Evolutionary conservation across 2,888 invertebrate genomes (phyloP).

Genomic region (Exocentrus adspersus): DNA sequence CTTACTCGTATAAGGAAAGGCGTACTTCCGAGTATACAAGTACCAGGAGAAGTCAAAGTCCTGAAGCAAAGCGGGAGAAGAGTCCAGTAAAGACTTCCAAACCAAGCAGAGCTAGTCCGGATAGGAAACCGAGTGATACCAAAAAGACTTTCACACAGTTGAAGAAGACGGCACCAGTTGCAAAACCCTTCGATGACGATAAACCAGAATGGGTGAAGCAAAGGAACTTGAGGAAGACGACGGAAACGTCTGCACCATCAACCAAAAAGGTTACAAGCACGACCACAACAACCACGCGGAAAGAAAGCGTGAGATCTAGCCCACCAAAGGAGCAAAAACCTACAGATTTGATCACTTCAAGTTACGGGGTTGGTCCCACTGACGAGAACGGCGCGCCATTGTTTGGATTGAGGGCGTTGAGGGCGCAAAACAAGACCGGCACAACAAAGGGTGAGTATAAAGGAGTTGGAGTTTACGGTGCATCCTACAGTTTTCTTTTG

Average conservation of each 20-base stretch:
- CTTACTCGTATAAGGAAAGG: slow-evolving; percentile 47
- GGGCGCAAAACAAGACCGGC: slow-evolving; percentile 69
- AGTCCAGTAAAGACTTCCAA: slow-evolving; percentile 34
- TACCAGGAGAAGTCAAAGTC: slow-evolving; percentile 41
- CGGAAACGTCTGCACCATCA: slow-evolving; percentile 50
- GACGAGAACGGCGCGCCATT: slow-evolving; percentile 83
- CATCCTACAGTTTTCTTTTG: neutral
- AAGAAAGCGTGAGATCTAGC: slow-evolving; percentile 54
- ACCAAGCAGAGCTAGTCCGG: slow-evolving; percentile 37
- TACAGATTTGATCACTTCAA: slow-evolving; percentile 78
- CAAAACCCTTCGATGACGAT: slow-evolving; percentile 64
- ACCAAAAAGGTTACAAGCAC: slow-evolving; percentile 52
- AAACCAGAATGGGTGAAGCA: slow-evolving; percentile 73
- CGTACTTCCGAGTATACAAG: slow-evolving; percentile 43
- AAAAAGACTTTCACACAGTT: slow-evolving; percentile 48
- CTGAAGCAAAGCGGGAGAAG: slow-evolving; percentile 36
- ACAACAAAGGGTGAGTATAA: slow-evolving; percentile 72
- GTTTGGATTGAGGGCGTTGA: slow-evolving; percentile 81
- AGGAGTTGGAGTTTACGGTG: too few relatives aligned
- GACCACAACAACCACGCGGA: slow-evolving; percentile 41
- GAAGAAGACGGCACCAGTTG: slow-evolving; percentile 58
- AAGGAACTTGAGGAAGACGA: slow-evolving; percentile 69
- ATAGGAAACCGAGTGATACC: slow-evolving; percentile 44
- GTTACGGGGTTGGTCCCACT: slow-evolving; percentile 84
- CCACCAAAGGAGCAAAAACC: slow-evolving; percentile 60